Conservation (phyloP, 1,140 invertebrate species). For the Magallana angulata region DNA sequence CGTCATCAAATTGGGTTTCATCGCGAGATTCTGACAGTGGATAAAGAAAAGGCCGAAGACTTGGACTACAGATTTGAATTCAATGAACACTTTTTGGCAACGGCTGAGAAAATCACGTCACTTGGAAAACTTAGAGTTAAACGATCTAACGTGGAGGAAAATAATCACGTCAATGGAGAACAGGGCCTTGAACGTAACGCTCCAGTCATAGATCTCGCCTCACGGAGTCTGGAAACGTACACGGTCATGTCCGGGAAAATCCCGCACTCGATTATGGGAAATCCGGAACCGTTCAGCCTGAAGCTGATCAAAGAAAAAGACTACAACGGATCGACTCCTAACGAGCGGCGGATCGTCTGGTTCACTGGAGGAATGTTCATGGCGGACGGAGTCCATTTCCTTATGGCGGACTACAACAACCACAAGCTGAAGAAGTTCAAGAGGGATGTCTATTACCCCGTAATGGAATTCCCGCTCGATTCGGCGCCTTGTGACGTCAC, state of each 20-base stretch:
- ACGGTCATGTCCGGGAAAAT: background rate
- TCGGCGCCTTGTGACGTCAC: conserved; percentile 36
- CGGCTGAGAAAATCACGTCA: conserved; percentile 20
- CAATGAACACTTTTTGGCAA: conserved; percentile 4
- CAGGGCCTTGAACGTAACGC: background rate
- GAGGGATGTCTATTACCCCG: conserved; percentile 13
- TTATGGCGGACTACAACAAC: conserved; percentile 38
- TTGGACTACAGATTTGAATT: conserved; percentile 38
- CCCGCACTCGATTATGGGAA: background rate
- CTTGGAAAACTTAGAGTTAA: background rate
- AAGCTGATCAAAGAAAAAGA: conserved; percentile 40
- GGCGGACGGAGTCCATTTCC: background rate
- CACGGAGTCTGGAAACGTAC: background rate
- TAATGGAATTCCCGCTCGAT: conserved; percentile 16
- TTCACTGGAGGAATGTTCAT: conserved; percentile 29
- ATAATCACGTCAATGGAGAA: background rate
- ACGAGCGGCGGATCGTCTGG: conserved; percentile 19
- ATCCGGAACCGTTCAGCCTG: background rate
- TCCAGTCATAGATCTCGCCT: background rate
- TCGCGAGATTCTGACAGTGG: background rate
- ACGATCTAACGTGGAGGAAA: background rate
- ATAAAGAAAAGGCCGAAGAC: conserved; percentile 21
- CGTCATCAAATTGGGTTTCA: conserved; percentile 31
- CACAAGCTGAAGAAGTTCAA: conserved; percentile 30
- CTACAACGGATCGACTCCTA: conserved; percentile 3